Evolutionary conservation across 2,113 vertebrate species (phyloP), one percentile per base, ranked within the genome.

Genomic region (Tragelaphus imberbis): DNA sequence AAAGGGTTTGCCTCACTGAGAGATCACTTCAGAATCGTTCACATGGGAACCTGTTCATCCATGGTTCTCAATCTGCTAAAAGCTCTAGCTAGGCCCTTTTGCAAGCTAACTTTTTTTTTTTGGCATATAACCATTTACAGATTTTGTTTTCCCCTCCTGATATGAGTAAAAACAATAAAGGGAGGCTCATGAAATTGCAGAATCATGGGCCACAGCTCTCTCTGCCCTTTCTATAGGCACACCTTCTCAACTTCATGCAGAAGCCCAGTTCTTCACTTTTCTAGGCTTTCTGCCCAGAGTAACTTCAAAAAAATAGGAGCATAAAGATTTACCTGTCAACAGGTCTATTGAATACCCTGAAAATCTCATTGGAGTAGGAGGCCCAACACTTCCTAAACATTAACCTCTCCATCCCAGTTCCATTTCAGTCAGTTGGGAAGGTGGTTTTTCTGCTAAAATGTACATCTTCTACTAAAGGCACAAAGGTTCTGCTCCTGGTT

Each of bases 251-350:
- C 53, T 91, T 90, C 16, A 16, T 5, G 33, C 12, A 94, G 65
- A 16, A 93, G 44, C 19, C 7, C 11, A 36, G 8, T 80, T 90
- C 84, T n/a, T 95, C 94, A 53, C 53, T 84, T 71, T n/a, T 88
- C 93, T 88, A 71, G 53, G 10, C 77, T 81, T 85, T 91, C 89
- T 92, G 1, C 94, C 77, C 75, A 97, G 79, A 94, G 6, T 7
- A 17, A 97, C 92, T 96, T 96, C 92, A 97, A 68, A 97, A 59
- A 96, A 97, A 84, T 15, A 84, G 58, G 87, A 80, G 84, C 9
- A 94, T 3, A 23, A 97, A 95, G 55, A 97, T 40, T 7, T 14
- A 40, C 12, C 59, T 21, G 36, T 40, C 53, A 97, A 95, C n/a
- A 95, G 33, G n/a, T 68, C 71, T 96, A 81, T 5, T 90, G 81